A percentile compares a stretch with the other conserved stretches of the same genome.
These are phyloP conservation scores for Sylvia borin DNA, from an alignment of 2,797 vertebrate genomes.

Conservation along the genomic window DNA sequence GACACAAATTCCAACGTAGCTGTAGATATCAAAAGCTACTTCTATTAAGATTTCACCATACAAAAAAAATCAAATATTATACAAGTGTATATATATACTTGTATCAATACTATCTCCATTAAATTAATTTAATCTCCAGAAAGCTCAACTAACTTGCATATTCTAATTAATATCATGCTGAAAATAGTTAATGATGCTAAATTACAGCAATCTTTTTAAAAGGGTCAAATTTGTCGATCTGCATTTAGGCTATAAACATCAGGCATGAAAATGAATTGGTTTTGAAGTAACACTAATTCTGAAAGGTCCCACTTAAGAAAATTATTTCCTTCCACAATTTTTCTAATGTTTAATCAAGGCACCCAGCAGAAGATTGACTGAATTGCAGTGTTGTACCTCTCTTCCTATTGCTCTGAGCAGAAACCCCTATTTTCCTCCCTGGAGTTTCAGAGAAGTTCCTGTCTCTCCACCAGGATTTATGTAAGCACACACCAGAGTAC, in stretches of 20 bases:
- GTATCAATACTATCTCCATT: background rate
- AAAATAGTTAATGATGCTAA: slow-evolving; percentile 64
- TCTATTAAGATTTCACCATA: background rate
- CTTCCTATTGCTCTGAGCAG: background rate
- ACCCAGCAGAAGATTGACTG: background rate
- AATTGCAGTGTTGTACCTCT: background rate
- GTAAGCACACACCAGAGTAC: background rate
- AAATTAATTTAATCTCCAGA: slow-evolving; percentile 19
- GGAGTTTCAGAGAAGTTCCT: background rate
- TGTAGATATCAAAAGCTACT: background rate
- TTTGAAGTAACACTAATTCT: slow-evolving; percentile 61
- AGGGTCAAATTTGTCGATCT: slow-evolving; percentile 37
- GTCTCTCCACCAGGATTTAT: background rate
- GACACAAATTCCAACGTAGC: background rate
- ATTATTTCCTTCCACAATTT: slow-evolving; percentile 52
- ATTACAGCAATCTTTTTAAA: slow-evolving; percentile 61
- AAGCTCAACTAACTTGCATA: slow-evolving; percentile 8
- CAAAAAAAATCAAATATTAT: background rate
- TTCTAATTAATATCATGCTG: slow-evolving; percentile 25
- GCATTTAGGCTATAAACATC: slow-evolving; percentile 48
- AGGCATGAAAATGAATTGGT: slow-evolving; percentile 32
- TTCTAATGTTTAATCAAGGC: slow-evolving; percentile 34
- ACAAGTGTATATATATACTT: background rate
- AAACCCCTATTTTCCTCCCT: background rate
- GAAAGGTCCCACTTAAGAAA: slow-evolving; percentile 46